Evolutionary conservation across 2,888 invertebrate genomes (phyloP).

Genomic region (Chironomus riparius): DNA sequence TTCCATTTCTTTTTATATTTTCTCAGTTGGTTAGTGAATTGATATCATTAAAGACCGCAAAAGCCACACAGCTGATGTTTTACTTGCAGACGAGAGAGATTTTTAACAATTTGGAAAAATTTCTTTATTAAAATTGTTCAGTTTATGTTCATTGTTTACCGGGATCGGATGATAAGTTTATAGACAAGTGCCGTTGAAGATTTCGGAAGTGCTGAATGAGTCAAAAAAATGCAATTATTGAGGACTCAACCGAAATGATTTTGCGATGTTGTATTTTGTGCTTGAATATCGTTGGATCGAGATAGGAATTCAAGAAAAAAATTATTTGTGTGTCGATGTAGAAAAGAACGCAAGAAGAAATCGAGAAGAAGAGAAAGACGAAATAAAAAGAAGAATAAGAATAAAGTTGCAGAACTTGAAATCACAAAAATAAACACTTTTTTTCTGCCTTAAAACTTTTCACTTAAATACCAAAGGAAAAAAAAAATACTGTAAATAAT

Average conservation of each 20-base stretch:
- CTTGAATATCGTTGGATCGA: not conserved
- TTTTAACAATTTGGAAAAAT: not conserved
- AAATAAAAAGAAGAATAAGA: not conserved
- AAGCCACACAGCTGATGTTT: not conserved
- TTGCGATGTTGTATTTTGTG: not conserved
- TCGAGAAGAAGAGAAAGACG: not conserved
- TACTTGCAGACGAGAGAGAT: not conserved
- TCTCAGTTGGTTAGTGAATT: conserved; percentile 12
- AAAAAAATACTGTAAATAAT: too few relatives aligned
- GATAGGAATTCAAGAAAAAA: not conserved
- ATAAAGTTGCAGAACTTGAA: not conserved
- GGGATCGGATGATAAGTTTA: too few relatives aligned
- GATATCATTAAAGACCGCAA: conserved; percentile 5
- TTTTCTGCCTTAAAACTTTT: not conserved
- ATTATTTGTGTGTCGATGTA: not conserved
- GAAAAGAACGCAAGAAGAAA: not conserved
- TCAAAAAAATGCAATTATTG: not conserved
- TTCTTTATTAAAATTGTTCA: too few relatives aligned
- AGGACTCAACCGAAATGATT: not conserved
- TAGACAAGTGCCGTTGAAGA: too few relatives aligned
- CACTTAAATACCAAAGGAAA: not conserved
- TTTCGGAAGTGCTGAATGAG: too few relatives aligned
- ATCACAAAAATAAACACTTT: not conserved
- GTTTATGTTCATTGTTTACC: too few relatives aligned
- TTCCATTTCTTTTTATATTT: not conserved